phyloP scores from a whole-genome alignment of 2,797 vertebrate genomes.

The Numenius phaeopus region DNA sequence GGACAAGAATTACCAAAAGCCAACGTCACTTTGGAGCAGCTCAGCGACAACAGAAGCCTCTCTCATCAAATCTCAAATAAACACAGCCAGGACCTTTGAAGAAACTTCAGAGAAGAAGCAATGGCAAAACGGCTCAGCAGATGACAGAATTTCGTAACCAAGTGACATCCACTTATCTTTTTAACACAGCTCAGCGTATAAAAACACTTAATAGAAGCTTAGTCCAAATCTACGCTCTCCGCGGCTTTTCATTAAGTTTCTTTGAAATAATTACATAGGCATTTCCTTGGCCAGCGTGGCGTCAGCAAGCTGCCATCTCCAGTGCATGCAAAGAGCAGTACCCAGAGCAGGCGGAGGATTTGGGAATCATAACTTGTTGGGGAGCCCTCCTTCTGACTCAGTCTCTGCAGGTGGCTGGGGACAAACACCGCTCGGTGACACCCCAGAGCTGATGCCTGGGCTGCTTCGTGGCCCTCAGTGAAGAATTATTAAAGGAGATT shows the following conservation, averaged over 20 bases:
- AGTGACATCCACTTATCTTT: conserved; percentile 3
- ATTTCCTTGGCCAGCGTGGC: neutral
- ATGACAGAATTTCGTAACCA: conserved; percentile 1
- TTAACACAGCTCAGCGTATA: neutral
- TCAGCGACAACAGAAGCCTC: neutral
- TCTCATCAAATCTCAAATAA: neutral
- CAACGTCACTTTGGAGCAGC: neutral
- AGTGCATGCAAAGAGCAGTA: neutral
- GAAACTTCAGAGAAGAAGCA: conserved; percentile 21
- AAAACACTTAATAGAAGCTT: conserved; percentile 10
- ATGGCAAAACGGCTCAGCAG: neutral
- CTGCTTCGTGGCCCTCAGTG: neutral
- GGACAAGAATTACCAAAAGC: neutral
- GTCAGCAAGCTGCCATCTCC: neutral
- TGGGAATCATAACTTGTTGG: neutral
- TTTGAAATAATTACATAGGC: neutral
- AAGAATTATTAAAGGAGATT: neutral
- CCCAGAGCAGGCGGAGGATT: neutral
- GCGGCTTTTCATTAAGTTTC: conserved; percentile 8
- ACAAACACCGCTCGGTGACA: accelerated
- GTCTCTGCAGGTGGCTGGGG: neutral
- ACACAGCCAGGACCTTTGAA: neutral
- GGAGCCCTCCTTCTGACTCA: neutral
- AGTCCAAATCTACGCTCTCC: neutral
- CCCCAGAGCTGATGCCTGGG: accelerated